Percentiles rank a stretch among this genome's conserved stretches.
Conservation (phyloP, 2,888 invertebrate genomes). For the Periphyllus acericola region DNA sequence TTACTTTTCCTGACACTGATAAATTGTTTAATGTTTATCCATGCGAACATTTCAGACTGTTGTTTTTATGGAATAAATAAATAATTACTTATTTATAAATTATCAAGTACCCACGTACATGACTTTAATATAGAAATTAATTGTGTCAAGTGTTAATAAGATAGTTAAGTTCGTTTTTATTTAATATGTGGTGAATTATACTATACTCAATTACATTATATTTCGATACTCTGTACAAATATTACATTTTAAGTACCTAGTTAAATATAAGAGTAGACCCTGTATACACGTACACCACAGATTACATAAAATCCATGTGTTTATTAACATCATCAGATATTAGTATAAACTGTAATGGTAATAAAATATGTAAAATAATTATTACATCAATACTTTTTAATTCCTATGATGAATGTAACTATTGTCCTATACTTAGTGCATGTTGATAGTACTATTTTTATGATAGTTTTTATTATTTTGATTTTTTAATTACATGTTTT, state of each 20-base stretch:
- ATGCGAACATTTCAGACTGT: not conserved
- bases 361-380: too few species aligned
- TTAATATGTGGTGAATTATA: not conserved
- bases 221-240: too few species aligned
- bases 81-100: conserved; percentile 23
- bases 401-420: not conserved
- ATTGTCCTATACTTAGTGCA: not conserved
- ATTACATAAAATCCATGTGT: too few species aligned
- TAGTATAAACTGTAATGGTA: too few species aligned
- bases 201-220: too few species aligned
- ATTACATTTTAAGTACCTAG: too few species aligned
- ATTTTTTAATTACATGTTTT: not conserved
- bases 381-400: too few species aligned
- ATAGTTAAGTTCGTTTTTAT: not conserved
- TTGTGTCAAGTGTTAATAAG: not conserved
- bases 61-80: conserved; percentile 30
- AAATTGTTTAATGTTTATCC: conserved; percentile 26
- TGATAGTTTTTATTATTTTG: not conserved
- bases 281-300: too few species aligned
- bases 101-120: not conserved
- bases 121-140: not conserved
- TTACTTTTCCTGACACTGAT: conserved; percentile 26
- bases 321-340: too few species aligned
- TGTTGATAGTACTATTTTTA: not conserved
- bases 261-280: too few species aligned